A percentile compares a stretch with the other conserved stretches of the same genome.
Evolutionary conservation across 2,888 invertebrate species (phyloP).

Genomic region (Acrobasis consociella): DNA sequence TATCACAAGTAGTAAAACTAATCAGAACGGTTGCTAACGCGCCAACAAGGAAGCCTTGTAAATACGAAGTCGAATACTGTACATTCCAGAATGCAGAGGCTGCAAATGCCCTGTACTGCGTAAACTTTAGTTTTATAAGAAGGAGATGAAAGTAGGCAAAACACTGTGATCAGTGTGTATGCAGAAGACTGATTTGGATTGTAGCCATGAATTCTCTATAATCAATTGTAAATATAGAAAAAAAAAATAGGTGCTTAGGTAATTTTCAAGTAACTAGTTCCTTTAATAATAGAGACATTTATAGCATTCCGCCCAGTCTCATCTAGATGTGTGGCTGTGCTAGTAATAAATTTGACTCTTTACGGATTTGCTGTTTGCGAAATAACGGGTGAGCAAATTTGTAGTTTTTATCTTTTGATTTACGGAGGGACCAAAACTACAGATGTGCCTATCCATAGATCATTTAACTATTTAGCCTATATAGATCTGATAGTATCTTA

Average conservation of each 20-base stretch:
- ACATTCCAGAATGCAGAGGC: conserved; percentile 57
- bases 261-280: conserved; percentile 56
- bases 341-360: conserved; percentile 10
- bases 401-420: background rate
- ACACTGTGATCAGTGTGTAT: conserved; percentile 53
- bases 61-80: conserved; percentile 25
- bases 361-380: background rate
- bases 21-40: conserved; percentile 58
- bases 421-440: background rate
- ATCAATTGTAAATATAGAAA: conserved; percentile 52
- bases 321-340: conserved; percentile 29
- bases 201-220: conserved; percentile 56
- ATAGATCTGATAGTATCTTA: conserved; percentile 24
- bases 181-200: conserved; percentile 78
- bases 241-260: conserved; percentile 38
- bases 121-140: conserved; percentile 38
- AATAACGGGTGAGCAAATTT: background rate
- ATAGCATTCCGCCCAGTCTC: conserved; percentile 14
- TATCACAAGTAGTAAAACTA: conserved; percentile 50
- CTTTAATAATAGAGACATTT: conserved; percentile 40
- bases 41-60: background rate
- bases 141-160: conserved; percentile 45
- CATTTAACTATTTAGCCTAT: background rate
- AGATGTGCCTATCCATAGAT: conserved; percentile 11
- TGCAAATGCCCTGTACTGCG: conserved; percentile 37